Evolutionary conservation across 2,797 vertebrate genomes (phyloP), one percentile per base, ranked within the genome.

Genomic region (Labroides dimidiatus): DNA sequence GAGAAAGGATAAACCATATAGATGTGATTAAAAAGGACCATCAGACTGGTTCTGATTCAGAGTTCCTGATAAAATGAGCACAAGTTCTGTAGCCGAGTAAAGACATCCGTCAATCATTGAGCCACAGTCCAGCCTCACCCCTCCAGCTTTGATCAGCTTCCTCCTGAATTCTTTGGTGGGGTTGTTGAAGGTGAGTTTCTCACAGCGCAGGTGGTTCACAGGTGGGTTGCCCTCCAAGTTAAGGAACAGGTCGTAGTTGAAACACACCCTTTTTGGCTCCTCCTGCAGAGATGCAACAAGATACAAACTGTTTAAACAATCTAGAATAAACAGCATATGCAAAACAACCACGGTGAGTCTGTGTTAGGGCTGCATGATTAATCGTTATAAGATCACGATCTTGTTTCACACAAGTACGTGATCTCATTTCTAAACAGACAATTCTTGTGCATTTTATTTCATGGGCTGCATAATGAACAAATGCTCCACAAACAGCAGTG

Each of bases 171-270:
- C 98, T 82, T 95, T 95, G 73, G 97, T 99, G 84, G 98, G 98
- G 87, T 99, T 99, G 93, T 99, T 99, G 88, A 99, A 99, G 81
- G 98, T 99, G 81, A 99, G 95, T 69, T 99, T 99, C 94, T 99
- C 97, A 36, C 98, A 99, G 81, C 97, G 97, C 62, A 99, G 93
- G 85, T 99, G 97, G 93, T 99, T 99, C 64, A 99, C 97, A 0
- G 98, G 98, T 0, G 98, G 98, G 86, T 99, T 98, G 24, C 98
- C 98, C 91, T 99, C 98, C 93, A 98, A 86, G 85, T 99, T 99
- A 60, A 99, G 94, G 87, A 99, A 99, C 37, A 99, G 94, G 94
- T 99, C 98, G 0, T 99, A 99, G 17, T 97, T 97, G 86, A 99
- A 99, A 81, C 93, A 97, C 59, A 99, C 97, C 84, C 93, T 98